phyloP scores from a whole-genome alignment of 2,113 vertebrate species.

The Recurvirostra avosetta region DNA sequence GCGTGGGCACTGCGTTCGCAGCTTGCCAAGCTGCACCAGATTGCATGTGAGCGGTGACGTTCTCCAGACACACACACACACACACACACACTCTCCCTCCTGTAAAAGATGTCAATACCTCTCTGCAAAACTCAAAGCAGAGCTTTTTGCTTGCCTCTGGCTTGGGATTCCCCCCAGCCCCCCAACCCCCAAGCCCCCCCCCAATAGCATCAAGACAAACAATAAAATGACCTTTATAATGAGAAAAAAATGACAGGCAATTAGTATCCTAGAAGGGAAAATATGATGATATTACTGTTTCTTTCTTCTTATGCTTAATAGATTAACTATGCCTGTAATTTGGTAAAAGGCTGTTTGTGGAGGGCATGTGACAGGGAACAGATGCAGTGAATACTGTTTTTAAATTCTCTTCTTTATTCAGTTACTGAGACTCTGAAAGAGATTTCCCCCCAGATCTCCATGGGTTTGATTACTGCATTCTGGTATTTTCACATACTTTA shows the following conservation, averaged over 20 bases:
- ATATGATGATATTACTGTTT: slow-evolving; percentile 5
- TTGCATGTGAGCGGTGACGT: not conserved
- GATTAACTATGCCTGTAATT: slow-evolving; percentile 47
- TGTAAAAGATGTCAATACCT: not conserved
- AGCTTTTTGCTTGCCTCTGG: not conserved
- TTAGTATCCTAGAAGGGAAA: slow-evolving; percentile 25
- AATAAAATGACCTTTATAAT: slow-evolving; percentile 21
- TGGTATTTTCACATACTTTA: not conserved
- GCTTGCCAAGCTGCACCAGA: not conserved
- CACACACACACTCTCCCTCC: not conserved
- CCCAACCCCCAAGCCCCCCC: not conserved
- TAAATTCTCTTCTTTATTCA: slow-evolving; percentile 18
- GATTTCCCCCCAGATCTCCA: not conserved
- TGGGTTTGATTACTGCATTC: not conserved
- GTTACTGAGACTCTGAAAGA: not conserved
- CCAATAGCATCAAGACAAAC: not conserved
- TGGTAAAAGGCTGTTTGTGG: slow-evolving; percentile 16
- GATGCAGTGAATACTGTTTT: slow-evolving; percentile 21
- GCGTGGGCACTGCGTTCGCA: not conserved
- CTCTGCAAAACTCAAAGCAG: not conserved
- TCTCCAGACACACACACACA: not conserved
- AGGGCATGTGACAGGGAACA: slow-evolving; percentile 24
- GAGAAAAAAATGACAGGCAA: slow-evolving; percentile 12
- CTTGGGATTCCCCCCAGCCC: not conserved
- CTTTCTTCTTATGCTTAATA: slow-evolving; percentile 16